Conservation (phyloP, 2,888 invertebrate species). For the Morpho deidamia region DNA sequence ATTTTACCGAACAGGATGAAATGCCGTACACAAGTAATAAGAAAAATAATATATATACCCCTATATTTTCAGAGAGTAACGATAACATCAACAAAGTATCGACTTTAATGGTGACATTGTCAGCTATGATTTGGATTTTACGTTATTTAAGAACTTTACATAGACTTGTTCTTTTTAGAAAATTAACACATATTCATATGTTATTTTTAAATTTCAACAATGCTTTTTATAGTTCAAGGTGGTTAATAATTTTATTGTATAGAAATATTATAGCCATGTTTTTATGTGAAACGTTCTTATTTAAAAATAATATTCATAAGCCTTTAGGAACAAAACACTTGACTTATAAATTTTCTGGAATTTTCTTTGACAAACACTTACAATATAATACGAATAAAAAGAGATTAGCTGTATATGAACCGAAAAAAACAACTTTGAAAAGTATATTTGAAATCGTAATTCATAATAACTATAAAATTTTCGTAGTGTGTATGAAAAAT, state of each 20-base stretch:
- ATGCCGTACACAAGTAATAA: not conserved
- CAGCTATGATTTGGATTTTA: slow-evolving; percentile 3
- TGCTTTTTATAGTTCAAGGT: not conserved
- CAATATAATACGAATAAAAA: not conserved
- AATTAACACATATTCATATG: not conserved
- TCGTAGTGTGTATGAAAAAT: not conserved
- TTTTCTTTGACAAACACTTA: not conserved
- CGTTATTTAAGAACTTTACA: slow-evolving; percentile 1
- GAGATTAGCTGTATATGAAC: slow-evolving; percentile 1
- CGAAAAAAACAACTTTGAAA: not conserved
- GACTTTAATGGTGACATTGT: slow-evolving; percentile 2
- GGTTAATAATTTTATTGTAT: not conserved
- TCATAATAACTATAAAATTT: not conserved
- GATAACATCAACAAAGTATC: not conserved
- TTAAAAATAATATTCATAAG: too few relatives aligned
- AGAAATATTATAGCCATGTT: not conserved
- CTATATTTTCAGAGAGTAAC: not conserved
- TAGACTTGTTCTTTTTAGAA: slow-evolving; percentile 2
- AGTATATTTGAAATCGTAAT: not conserved
- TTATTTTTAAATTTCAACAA: not conserved
- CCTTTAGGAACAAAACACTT: too few relatives aligned
- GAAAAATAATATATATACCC: not conserved
- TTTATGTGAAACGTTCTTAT: too few relatives aligned
- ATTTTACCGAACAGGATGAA: slow-evolving; percentile 21
- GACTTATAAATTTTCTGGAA: too few relatives aligned